Base-by-base conservation (phyloP, 2,888 invertebrate genomes). In the Apamea anceps region DNA sequence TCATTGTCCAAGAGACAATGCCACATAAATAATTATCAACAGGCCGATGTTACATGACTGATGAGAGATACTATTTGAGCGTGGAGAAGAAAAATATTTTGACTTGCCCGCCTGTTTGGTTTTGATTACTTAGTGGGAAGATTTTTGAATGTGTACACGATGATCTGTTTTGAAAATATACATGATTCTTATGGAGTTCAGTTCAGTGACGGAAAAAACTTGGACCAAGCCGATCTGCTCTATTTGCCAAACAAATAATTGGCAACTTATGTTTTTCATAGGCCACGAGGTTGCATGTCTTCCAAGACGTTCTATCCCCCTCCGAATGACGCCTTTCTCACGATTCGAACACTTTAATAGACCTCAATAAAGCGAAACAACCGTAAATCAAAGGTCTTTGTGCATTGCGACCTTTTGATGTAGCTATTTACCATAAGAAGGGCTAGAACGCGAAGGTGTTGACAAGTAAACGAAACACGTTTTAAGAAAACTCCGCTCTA, bases 371-470 rank as follows among this genome's bases (percentile, higher is more conserved):
- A 95, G 92, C 92, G 92, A 93, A 94, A 94, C 94, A 94, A 93
- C 93, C 96, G 96, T 96, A 96, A 96, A 96, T 96, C 96, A 96
- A 94, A 93, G 92, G 88, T 90, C 93, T 94, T 96, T 96, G 95
- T 96, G 90, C 90, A 85, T 85, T 88, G 91, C 93, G 93, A 95
- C 94, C 96, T 95, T 96, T 96, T 95, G 91, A 94, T 94, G 91
- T 91, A 85, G 88, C 93, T 95, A 92, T 95, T 96, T 96, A 95
- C 94, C 90, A 96, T 96, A 94, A 94, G 93, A 96, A 96, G 93
- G 95, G 95, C 95, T 96, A 96, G 96, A 95, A 86, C 94, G 95
- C 93, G 96, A 96, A 96, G 96, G 96, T 96, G 96, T 96, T 94
- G 96, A 96, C 95, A 95, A 89, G 92, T 93, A 92, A 93, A 94